Base-by-base conservation (phyloP, 2,888 invertebrate genomes). In the Heliconius ismenius region DNA sequence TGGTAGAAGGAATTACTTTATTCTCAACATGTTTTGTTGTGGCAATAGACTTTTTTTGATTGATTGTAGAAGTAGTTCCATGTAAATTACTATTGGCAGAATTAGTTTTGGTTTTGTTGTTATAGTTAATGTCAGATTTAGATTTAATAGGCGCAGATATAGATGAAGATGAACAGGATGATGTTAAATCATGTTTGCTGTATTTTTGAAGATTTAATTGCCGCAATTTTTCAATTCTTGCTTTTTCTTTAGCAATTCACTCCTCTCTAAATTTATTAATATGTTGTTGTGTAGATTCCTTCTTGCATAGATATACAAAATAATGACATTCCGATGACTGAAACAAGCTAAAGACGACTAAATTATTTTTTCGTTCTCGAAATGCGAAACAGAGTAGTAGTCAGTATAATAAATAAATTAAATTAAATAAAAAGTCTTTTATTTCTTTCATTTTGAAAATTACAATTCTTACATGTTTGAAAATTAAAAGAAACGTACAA, bases 181-280 rank as follows among this genome's bases (percentile, higher is more conserved):
- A 39, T 26, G 75, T 76, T 4, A 78, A 36, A 54, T 77, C 75
- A 75, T 75, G 77, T 62, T 78, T 79, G 39, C 76, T 75, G 67
- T 92, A 93, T 76, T 92, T 93, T 60, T 91, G 90, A 0, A 91
- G 81, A 79, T 93, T 93, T 0, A 93, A 21, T 76, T 92, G 89
- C 28, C 91, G 80, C 15, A 93, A 79, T 93, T 90, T 92, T 58
- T 91, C 90, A 78, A 93, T 89, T 58, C 94, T 87, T 0, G 91
- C 92, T 76, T 91, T 91, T 80, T 93, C 92, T 43, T 91, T 86
- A 0, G 92, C 92, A 0, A 85, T 77, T 11, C 94, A 84, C 72
- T 93, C 92, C 73, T 92, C 90, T n/a, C 93, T 83, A 54, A 91
- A 74, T 79, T 90, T 91, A 6, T 82, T 83, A 2, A 92, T 77